Percentiles rank a stretch among this genome's conserved stretches.
Conservation (phyloP, 2,797 vertebrate genomes). For the Octomys mimax region DNA sequence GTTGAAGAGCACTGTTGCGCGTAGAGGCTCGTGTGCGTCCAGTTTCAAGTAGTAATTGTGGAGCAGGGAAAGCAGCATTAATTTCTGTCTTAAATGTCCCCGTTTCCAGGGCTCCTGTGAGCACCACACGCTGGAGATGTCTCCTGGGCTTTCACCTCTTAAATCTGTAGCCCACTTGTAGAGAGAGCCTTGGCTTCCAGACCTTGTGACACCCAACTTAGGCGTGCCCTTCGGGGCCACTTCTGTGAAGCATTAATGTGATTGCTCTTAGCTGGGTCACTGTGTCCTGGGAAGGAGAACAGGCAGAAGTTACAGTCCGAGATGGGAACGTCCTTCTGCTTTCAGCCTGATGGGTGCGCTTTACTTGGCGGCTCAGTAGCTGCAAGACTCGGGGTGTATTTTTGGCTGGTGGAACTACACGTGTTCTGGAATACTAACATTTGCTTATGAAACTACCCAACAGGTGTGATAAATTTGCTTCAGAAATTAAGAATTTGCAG, state of each 20-base stretch:
- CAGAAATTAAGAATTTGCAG: conserved; percentile 41
- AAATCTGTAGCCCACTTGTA: background rate
- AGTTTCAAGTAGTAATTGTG: background rate
- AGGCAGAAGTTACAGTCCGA: background rate
- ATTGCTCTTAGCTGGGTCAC: conserved; percentile 21
- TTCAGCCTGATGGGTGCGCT: background rate
- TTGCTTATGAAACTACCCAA: conserved; percentile 53
- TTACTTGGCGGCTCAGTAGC: background rate
- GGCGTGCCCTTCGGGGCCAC: conserved; percentile 38
- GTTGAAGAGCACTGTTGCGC: background rate
- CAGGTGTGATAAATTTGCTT: background rate
- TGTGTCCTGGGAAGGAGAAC: conserved; percentile 43
- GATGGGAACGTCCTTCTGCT: conserved; percentile 5
- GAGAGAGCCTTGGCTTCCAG: conserved; percentile 21
- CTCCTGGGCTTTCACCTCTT: background rate
- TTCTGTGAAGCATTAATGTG: conserved; percentile 36
- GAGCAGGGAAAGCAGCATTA: background rate
- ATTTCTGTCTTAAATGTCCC: conserved; percentile 10
- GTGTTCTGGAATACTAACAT: conserved; percentile 46
- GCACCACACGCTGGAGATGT: background rate
- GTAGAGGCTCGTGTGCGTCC: background rate
- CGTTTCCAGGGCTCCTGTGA: background rate
- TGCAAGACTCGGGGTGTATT: conserved; percentile 2
- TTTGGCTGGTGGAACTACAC: conserved; percentile 15
- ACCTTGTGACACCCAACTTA: conserved; percentile 15